Base-by-base conservation (phyloP, 2,888 invertebrate species). In the Muschampia plurimacula region DNA sequence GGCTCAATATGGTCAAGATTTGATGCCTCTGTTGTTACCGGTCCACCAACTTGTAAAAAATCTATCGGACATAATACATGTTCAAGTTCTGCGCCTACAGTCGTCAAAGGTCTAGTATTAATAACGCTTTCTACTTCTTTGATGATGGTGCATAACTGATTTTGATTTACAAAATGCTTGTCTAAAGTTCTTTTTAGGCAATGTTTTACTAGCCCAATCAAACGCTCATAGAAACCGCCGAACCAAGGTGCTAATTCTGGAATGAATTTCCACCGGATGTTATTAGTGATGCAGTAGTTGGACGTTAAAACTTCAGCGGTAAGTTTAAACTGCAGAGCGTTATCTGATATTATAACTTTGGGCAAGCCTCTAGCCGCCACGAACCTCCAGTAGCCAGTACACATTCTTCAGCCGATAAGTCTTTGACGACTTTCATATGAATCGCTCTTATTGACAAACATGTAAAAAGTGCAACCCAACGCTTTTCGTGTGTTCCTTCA, bases 371-470 rank as follows among this genome's bases (percentile, higher is more conserved):
- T 52, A 7, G n/a, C 3, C 22, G 57, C 57, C 2, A 57, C 22
- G 7, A 57, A 57, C 22, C 28, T 22, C 12, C 57, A 2, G 28
- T 57, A 1, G 63, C 62, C 63, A 80, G 36, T 13, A 78, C n/a
- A 57, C 77, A 75, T 55, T 80, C 76, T 71, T 78, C 78, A 2
- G 78, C 76, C 9, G 79, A 74, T 5, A 79, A 55, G 57, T 81
- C 77, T 28, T 76, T 75, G 0, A 80, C 78, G 0, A 79, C 73
- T 69, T 81, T 79, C 62, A 81, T 32, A 64, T 79, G 79, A 12
- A 81, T 70, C 1, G 79, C 78, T 70, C 79, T 75, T 8, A 80
- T 73, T 10, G 79, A 74, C 28, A 82, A 60, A 49, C 77, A 77
- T n/a, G 79, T 79, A 32, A 63, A 75, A 12, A 79, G 60, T 28